Base-by-base conservation (phyloP, 2,113 vertebrate species). In the Percina caprodes region DNA sequence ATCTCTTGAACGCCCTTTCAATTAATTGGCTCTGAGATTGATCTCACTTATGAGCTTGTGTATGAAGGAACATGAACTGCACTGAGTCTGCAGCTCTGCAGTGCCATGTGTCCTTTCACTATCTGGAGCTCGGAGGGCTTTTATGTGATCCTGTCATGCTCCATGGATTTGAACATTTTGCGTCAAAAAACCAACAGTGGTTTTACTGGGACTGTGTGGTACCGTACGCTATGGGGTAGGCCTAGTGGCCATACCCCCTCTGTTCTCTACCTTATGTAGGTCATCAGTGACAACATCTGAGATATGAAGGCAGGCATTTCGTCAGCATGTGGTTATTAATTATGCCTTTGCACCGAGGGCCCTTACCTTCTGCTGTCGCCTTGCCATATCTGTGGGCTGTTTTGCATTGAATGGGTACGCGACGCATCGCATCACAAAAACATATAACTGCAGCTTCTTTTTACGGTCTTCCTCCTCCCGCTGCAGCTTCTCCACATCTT, bases 321-420 rank as follows among this genome's bases (percentile, higher is more conserved):
- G 74, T 88, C 89, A 85, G 86, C 91, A 77, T 84, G 91, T 87
- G 85, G 63, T 84, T 82, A 79, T 83, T 80, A 83, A 84, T 80
- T 45, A 70, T 74, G 79, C 71, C 73, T 86, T 75, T 82, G 66
- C 83, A 82, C 73, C 56, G 60, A 77, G 61, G 77, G 66, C 46
- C 80, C 94, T 92, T 96, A 99, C 98, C 98, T 99, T 99, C 94
- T 99, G 97, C 94, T 99, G 97, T 93, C 98, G 96, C 92, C 98
- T 94, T 83, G 98, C 98, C 98, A 99, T 99, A 90, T 99, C 98
- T 39, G 98, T 99, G 90, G 98, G 98, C 93, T 99, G 98, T 89
- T 98, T 99, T 87, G 98, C 98, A 72, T 99, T 99, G 95, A 99
- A 99, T 54, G 98, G 98, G 86, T 99, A 97, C 68, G 97, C 98